A percentile compares a stretch with the other conserved stretches of the same genome.
Evolutionary conservation across 1,140 invertebrate species (phyloP).

Genomic region (Aphaenogaster rudis): DNA sequence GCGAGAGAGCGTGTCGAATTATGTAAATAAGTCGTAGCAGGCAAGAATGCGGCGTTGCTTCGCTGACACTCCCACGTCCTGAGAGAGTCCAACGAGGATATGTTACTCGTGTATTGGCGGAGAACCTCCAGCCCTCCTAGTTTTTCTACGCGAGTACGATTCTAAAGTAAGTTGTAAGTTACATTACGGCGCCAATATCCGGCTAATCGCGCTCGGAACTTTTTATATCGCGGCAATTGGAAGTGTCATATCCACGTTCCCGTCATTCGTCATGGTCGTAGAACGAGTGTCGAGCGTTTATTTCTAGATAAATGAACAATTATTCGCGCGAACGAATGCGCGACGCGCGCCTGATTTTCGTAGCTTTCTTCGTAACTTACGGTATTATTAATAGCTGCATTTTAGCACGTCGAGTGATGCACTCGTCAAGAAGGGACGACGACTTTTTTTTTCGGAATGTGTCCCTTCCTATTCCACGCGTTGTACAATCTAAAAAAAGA

Average conservation of each 20-base stretch:
- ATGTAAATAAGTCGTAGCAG: conserved; percentile 72
- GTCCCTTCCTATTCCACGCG: conserved; percentile 31
- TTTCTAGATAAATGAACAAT: conserved; percentile 30
- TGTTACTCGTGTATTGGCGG: conserved; percentile 35
- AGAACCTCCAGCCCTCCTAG: conserved; percentile 10
- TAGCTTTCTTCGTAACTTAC: conserved; percentile 45
- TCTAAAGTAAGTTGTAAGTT: conserved; percentile 76
- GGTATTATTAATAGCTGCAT: conserved; percentile 60
- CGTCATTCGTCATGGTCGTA: neutral
- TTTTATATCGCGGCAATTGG: conserved; percentile 23
- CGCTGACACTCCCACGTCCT: conserved; percentile 1
- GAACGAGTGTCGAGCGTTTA: conserved; percentile 36
- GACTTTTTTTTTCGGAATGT: conserved; percentile 10
- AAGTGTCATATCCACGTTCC: neutral
- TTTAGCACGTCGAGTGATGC: conserved; percentile 12
- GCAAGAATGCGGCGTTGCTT: conserved; percentile 47
- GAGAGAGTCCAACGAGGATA: neutral
- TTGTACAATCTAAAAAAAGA: neutral
- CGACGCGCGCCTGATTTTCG: conserved; percentile 17
- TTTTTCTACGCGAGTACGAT: conserved; percentile 40
- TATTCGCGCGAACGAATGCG: conserved; percentile 29
- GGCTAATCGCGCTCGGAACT: conserved; percentile 18
- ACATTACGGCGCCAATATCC: conserved; percentile 45
- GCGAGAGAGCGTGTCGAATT: conserved; percentile 68
- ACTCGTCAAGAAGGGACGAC: conserved; percentile 9